These are phyloP conservation scores for Eilema griseolum DNA, from an alignment of 2,888 invertebrate species.

Conservation along the genomic window DNA sequence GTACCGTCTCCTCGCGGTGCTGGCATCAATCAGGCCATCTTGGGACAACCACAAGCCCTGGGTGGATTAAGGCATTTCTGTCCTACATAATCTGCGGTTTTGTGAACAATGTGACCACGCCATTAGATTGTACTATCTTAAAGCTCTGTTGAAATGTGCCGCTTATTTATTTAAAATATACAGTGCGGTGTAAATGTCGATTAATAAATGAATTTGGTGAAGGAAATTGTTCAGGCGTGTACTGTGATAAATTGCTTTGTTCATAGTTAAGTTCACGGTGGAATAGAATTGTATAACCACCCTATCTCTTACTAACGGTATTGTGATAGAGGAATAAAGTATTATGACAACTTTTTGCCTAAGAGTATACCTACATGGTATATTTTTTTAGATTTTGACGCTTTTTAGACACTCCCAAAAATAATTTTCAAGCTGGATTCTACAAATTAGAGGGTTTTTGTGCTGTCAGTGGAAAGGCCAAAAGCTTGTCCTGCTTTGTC, in stretches of 20 bases:
- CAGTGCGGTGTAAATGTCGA: background rate
- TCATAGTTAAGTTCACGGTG: background rate
- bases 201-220: background rate
- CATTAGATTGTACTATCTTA: conserved; percentile 36
- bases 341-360: too few species aligned
- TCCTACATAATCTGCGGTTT: conserved; percentile 47
- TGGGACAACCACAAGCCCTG: conserved; percentile 43
- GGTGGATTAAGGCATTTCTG: conserved; percentile 46
- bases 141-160: conserved; percentile 9
- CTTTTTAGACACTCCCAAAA: too few species aligned
- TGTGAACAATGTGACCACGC: conserved; percentile 41
- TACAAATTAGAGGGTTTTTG: too few species aligned
- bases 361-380: background rate
- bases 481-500: too few species aligned
- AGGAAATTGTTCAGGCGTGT: background rate
- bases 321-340: too few species aligned
- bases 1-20: conserved; percentile 17
- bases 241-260: background rate
- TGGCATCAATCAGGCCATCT: conserved; percentile 48
- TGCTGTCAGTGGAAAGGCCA: too few species aligned
- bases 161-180: conserved; percentile 8
- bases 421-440: too few species aligned
- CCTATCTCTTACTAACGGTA: too few species aligned
- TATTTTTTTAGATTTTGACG: too few species aligned
- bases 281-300: background rate